Conservation (phyloP, 2,888 invertebrate genomes). For the Boloria selene region DNA sequence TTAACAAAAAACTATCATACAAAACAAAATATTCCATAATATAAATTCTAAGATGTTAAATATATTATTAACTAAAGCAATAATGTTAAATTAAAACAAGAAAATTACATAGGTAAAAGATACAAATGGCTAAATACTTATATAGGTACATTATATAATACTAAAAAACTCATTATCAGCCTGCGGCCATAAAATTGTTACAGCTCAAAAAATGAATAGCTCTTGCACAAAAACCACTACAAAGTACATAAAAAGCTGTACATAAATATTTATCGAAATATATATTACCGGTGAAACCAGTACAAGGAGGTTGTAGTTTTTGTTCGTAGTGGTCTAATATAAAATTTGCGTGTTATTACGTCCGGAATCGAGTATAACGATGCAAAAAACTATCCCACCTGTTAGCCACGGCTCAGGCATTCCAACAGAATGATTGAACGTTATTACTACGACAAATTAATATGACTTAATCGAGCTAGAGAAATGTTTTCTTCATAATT, state of each 20-base stretch:
- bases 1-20: no score
- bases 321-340: constrained; percentile 35
- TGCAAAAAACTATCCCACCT: constrained; percentile 34
- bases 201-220: background rate
- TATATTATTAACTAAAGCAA: no score
- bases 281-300: constrained; percentile 25
- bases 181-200: background rate
- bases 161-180: background rate
- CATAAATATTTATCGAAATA: constrained; percentile 16
- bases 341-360: constrained; percentile 34
- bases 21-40: no score
- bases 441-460: constrained; percentile 41
- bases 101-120: no score
- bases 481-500: constrained; percentile 36
- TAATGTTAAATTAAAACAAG: no score
- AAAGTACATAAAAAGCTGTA: background rate
- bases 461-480: constrained; percentile 39
- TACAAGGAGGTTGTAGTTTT: constrained; percentile 30
- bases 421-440: constrained; percentile 32
- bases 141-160: background rate
- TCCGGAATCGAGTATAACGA: constrained; percentile 27
- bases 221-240: constrained; percentile 1
- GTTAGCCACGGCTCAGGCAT: constrained; percentile 25
- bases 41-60: no score
- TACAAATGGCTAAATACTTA: no score